Evolutionary conservation across 1,140 invertebrate species (phyloP).

Genomic region (Cyclina sinensis): DNA sequence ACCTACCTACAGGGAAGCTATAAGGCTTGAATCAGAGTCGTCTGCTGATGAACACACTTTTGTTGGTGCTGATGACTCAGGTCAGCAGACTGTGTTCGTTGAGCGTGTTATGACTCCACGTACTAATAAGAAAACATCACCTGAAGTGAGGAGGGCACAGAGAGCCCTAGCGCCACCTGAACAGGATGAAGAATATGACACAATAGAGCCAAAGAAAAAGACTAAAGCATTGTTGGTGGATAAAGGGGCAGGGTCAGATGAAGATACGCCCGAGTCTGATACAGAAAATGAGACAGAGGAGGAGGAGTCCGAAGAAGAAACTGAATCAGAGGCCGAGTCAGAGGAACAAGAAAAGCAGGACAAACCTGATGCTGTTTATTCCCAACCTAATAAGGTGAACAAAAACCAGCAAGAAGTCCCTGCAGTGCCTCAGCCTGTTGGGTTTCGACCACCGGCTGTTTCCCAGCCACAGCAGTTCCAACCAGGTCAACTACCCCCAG

Average conservation of each 20-base stretch:
- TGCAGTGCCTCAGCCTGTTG: conserved; percentile 19
- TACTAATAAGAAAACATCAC: conserved; percentile 20
- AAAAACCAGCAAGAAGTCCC: background rate
- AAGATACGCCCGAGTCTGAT: conserved; percentile 56
- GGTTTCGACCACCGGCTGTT: conserved; percentile 13
- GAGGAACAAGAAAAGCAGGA: conserved; percentile 22
- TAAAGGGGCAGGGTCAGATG: conserved; percentile 35
- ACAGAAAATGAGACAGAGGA: conserved; percentile 62
- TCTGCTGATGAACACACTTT: conserved; percentile 56
- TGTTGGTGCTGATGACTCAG: conserved; percentile 55
- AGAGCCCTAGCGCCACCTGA: conserved; percentile 52
- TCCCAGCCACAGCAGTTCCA: conserved; percentile 33
- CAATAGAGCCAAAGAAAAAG: conserved; percentile 60
- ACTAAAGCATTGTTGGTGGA: conserved; percentile 30
- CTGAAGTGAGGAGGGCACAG: conserved; percentile 1
- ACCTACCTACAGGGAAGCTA: conserved; percentile 61
- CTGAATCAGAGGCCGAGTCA: conserved; percentile 46
- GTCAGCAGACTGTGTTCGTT: conserved; percentile 57
- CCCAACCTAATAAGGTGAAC: conserved; percentile 45
- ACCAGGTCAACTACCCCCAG: conserved; percentile 31
- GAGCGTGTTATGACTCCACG: conserved; percentile 59
- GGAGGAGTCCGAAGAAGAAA: conserved; percentile 41
- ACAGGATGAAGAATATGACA: conserved; percentile 61
- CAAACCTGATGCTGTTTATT: conserved; percentile 50
- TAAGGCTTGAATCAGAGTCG: conserved; percentile 57